These are phyloP conservation scores for Kuschelorhynchus macadamiae DNA, from an alignment of 2,888 invertebrate species.

Conservation along the genomic window DNA sequence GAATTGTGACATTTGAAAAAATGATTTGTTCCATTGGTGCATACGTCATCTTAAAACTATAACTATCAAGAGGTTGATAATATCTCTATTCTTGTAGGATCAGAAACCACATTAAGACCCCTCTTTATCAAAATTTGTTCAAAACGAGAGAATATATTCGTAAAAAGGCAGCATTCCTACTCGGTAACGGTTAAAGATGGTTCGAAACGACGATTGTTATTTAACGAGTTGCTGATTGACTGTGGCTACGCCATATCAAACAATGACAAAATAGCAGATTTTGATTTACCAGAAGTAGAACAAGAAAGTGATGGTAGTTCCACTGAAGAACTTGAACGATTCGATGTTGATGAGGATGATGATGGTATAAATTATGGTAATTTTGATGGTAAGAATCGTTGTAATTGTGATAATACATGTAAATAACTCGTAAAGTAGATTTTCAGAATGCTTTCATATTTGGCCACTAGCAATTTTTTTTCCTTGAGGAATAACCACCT, in stretches of 20 bases:
- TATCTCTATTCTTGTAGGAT: too few relatives aligned
- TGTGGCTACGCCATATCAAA: conserved; percentile 68
- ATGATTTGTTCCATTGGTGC: too few relatives aligned
- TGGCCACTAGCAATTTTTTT: too few relatives aligned
- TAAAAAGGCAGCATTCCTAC: conserved; percentile 70
- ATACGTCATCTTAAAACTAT: too few relatives aligned
- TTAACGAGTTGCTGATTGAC: conserved; percentile 71
- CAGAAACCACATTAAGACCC: conserved; percentile 60
- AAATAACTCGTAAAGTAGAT: too few relatives aligned
- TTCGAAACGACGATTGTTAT: conserved; percentile 65
- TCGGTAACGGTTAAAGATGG: conserved; percentile 71
- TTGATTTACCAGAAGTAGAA: conserved; percentile 38
- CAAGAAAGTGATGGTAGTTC: conserved; percentile 15
- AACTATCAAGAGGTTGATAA: too few relatives aligned
- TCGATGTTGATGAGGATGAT: conserved; percentile 12
- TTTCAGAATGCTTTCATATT: too few relatives aligned
- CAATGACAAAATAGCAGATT: conserved; percentile 47
- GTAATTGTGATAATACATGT: too few relatives aligned
- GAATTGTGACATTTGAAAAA: too few relatives aligned
- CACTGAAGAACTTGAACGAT: conserved; percentile 21
- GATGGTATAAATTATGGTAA: too few relatives aligned
- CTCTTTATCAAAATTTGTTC: conserved; percentile 68
- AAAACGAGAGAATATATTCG: conserved; percentile 65
- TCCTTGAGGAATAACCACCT: too few relatives aligned
- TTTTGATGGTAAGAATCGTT: too few relatives aligned